Evolutionary conservation across 1,140 invertebrate genomes (phyloP), one percentile per base, ranked within the genome.

Genomic region (Drosophila subpulchrella): DNA sequence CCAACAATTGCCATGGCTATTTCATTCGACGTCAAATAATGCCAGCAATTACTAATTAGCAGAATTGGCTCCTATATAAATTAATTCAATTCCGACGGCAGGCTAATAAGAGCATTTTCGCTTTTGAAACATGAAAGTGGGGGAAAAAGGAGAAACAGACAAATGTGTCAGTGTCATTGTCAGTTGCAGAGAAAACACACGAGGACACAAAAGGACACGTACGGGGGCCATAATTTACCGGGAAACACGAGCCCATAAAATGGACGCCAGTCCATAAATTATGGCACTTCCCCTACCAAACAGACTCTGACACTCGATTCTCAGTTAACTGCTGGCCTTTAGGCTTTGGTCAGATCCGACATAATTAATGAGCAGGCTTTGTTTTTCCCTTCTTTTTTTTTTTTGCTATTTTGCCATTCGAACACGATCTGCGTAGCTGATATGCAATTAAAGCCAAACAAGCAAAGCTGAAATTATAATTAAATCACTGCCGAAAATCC

Each of bases 181-280:
- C 54, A 50, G 44, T 32, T 17, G 66, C 20, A 24, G 62, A 34
- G 38, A 41, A 41, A 50, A 15, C 41, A 67, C 61, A 73, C 44
- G 55, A 60, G 56, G 47, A 75, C 51, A 41, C 50, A 41, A 65
- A 62, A 79, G 77, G 62, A 60, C 80, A 78, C 79, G 70, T 74
- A 42, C 62, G 47, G 47, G 56, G 55, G 50, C 63, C 71, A 79
- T 79, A 71, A 84, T 72, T 83, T 66, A 84, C 71, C 59, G 65
- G 61, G 36, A 50, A 71, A 58, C 68, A 71, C 59, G 41, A 79
- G 62, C 55, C 80, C 63, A 67, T 75, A 60, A 84, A 83, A 83
- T 72, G 80, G 60, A 53, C 57, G 62, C 71, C 47, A 83, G 80
- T 84, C 62, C 81, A 80, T 83, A 75, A 84, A 79, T 83, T 83